Conservation (phyloP, 2,888 invertebrate species). For the Nomada hirtipes region DNA sequence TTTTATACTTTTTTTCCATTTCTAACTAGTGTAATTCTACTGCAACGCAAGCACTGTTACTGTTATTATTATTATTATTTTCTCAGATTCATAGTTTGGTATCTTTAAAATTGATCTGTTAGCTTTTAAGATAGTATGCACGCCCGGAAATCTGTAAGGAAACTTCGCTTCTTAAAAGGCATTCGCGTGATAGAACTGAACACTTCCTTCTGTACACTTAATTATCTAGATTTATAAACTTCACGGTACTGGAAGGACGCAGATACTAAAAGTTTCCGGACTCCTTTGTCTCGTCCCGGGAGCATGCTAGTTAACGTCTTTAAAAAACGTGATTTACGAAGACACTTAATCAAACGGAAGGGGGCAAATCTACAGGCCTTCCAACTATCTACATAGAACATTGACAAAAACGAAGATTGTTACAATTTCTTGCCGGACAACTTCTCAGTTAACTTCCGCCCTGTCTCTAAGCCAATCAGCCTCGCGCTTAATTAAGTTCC, state of each 20-base stretch:
- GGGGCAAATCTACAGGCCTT: conserved; percentile 24
- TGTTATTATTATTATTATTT: too few species aligned
- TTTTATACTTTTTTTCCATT: too few species aligned
- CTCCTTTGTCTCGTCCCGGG: conserved; percentile 22
- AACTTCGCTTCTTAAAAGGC: conserved; percentile 9
- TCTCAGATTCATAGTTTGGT: neutral
- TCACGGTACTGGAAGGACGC: conserved; percentile 18
- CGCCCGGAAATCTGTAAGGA: conserved; percentile 1
- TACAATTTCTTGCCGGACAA: neutral
- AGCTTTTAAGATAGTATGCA: neutral
- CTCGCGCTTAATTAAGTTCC: neutral
- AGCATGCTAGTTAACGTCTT: conserved; percentile 21
- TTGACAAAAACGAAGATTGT: neutral
- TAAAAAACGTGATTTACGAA: conserved; percentile 6
- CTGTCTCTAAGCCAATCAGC: conserved; percentile 1
- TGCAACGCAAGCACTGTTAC: too few species aligned
- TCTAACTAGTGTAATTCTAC: too few species aligned
- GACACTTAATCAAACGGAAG: conserved; percentile 21
- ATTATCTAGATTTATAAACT: conserved; percentile 36
- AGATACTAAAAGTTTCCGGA: conserved; percentile 23
- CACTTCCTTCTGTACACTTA: conserved; percentile 20
- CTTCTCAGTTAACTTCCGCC: conserved; percentile 1
- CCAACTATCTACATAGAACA: conserved; percentile 8
- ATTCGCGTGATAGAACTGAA: conserved; percentile 24
- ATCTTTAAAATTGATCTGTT: neutral